Evolutionary conservation across 2,797 vertebrate genomes (phyloP), one percentile per base, ranked within the genome.

Genomic region (Hoplostethus mediterraneus): DNA sequence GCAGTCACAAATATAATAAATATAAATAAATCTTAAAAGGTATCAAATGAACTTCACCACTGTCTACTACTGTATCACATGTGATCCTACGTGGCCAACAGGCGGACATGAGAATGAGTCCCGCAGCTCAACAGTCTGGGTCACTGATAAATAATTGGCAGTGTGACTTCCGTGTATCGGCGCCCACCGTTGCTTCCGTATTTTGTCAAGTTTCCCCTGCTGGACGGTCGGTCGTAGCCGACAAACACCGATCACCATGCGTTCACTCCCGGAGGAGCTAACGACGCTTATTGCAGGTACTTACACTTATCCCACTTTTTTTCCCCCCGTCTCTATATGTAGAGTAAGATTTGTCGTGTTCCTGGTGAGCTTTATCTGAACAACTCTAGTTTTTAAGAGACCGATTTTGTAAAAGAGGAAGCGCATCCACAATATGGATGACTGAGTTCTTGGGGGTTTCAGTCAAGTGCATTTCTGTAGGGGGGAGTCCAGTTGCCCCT

Each of bases 261-360:
- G 77, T 1, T 61, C 84, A 5, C 66, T 94, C 58, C 92, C 94
- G 1, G 95, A 95, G 66, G 94, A 96, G 63, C 58, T 95, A 54
- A 78, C 89, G 12, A 31, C 84, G 51, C 94, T 96, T 3, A 84
- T 96, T 30, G 82, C 93, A 94, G 95, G 95, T 96, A 93, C 78
- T 16, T 45, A 40, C 1, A 21, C 9, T 2, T 17, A 49, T 14
- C 62, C 7, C 56, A 6, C 4, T 4, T 58, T 21, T 36, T 16
- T 16, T 4, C 4, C 3, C n/a, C 21, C 9, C 4, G 40, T 52
- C 4, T 52, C 21, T 52, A 9, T 21, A 21, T 52, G 2, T 52
- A 28, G 49, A 11, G 9, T 21, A 11, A 42, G 45, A 40, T 14
- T 56, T 63, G 30, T 11, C 28, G 4, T 4, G 10, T 55, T 54